Evolutionary conservation across 1,140 invertebrate genomes (phyloP), one percentile per base, ranked within the genome.

Genomic region (Cryptotermes secundus): DNA sequence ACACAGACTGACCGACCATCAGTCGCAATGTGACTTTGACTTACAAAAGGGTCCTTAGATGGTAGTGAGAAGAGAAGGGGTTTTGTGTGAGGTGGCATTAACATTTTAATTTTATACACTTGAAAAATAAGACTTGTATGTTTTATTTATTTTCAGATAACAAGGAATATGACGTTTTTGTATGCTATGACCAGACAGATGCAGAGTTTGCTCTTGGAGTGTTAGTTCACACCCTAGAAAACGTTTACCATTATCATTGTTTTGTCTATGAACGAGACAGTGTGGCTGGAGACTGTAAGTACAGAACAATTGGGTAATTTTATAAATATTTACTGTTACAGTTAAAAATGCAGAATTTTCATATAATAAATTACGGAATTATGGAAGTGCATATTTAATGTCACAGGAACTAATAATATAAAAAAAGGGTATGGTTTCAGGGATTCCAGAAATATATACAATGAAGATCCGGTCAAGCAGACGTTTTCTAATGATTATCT

Each of bases 121-220:
- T 49, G 14, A 14, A 49, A 49, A 12, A 19, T 49, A 31, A 31
- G 6, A n/a, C 24, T 14, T 34, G 3, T n/a, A 34, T 34, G 24
- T 31, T 79, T n/a, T 79, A 34, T 34, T 31, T 82, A 81, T 87
- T 72, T 86, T 1, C 85, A 91, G 90, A 91, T 87, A 90, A 90
- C 59, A 91, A 89, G 84, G 88, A 90, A 81, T 90, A 88, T 86
- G 90, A 91, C 84, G 90, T 90, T 3, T 86, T 91, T 80, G 89
- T 91, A 14, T 90, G 89, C 84, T 91, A 91, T 86, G 89, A 90
- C 84, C 89, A 90, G 86, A 90, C 90, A 86, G 90, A 91, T 86
- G 86, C 89, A 79, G 88, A 87, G 59, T 86, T 90, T 83, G 89
- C 87, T 31, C 87, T 90, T 53, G 88, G 88, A 34, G 89, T 88